These are phyloP conservation scores for Euura lappo DNA, from an alignment of 1,140 invertebrate genomes.

Conservation along the genomic window DNA sequence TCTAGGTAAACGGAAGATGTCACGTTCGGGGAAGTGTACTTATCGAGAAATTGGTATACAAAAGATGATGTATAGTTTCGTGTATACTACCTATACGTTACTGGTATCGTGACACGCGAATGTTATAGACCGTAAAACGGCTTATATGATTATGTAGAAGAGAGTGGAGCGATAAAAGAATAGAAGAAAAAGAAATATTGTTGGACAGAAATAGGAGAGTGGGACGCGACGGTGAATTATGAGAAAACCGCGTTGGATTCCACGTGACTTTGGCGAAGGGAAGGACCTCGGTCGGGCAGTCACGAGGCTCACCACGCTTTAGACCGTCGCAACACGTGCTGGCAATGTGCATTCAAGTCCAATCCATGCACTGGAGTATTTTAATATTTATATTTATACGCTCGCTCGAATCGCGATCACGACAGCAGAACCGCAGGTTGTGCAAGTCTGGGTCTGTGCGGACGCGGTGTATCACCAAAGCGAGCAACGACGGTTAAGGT, in stretches of 20 bases:
- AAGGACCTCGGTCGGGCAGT: conserved; percentile 48
- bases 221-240: conserved; percentile 14
- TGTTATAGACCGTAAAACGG: not conserved
- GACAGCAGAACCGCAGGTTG: not conserved
- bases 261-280: conserved; percentile 48
- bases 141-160: not conserved
- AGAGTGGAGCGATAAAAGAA: not conserved
- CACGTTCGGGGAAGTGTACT: too few species aligned
- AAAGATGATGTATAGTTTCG: too few species aligned
- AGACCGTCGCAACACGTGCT: conserved; percentile 39
- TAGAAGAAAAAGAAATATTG: not conserved
- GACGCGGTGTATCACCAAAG: not conserved
- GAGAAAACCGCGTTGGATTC: conserved; percentile 48
- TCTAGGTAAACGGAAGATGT: too few species aligned
- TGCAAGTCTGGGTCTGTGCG: not conserved
- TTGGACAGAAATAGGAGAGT: conserved; percentile 5
- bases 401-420: not conserved
- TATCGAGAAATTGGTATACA: too few species aligned
- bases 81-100: too few species aligned
- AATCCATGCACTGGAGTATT: too few species aligned
- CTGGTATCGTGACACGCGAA: too few species aligned
- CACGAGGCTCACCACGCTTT: conserved; percentile 54
- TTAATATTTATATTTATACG: too few species aligned
- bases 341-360: conserved; percentile 21
- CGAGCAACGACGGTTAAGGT: not conserved